Percentiles rank a stretch among this genome's conserved stretches.
Conservation (phyloP, 2,888 invertebrate genomes). For the Eristalis pertinax region DNA sequence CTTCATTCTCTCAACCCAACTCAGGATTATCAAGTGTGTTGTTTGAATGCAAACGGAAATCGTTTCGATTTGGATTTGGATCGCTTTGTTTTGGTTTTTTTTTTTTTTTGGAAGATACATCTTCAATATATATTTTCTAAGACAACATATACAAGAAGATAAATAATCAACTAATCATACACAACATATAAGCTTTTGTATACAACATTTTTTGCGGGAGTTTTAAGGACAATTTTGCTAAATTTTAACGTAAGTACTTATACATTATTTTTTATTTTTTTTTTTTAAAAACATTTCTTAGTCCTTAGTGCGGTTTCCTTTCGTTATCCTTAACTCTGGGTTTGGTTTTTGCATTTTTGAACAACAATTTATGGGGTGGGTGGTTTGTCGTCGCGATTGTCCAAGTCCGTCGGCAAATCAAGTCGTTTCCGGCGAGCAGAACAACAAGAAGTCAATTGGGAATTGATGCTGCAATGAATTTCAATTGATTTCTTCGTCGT, state of each 20-base stretch:
- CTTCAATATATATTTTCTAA: constrained; percentile 6
- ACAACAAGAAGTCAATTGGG: no score
- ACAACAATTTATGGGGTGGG: background rate
- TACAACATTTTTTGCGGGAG: constrained; percentile 27
- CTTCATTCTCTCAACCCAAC: constrained; percentile 59
- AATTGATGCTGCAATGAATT: no score
- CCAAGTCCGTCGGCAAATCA: no score
- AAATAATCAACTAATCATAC: constrained; percentile 21
- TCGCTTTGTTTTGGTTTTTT: background rate
- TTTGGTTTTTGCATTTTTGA: no score
- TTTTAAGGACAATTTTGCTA: constrained; percentile 54
- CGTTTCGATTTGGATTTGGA: constrained; percentile 53
- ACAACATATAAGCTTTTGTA: constrained; percentile 47
- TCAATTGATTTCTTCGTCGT: no score
- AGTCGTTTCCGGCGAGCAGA: no score
- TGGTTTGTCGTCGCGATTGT: no score
- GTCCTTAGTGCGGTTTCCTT: background rate
- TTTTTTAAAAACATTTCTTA: background rate
- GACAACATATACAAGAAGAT: constrained; percentile 21
- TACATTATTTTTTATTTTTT: background rate
- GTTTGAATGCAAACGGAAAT: background rate
- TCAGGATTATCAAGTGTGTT: constrained; percentile 68
- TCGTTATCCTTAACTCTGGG: background rate
- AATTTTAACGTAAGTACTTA: constrained; percentile 37
- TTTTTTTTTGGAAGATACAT: background rate